Evolutionary conservation across 2,113 vertebrate genomes (phyloP).

Genomic region (Lates calcarifer): DNA sequence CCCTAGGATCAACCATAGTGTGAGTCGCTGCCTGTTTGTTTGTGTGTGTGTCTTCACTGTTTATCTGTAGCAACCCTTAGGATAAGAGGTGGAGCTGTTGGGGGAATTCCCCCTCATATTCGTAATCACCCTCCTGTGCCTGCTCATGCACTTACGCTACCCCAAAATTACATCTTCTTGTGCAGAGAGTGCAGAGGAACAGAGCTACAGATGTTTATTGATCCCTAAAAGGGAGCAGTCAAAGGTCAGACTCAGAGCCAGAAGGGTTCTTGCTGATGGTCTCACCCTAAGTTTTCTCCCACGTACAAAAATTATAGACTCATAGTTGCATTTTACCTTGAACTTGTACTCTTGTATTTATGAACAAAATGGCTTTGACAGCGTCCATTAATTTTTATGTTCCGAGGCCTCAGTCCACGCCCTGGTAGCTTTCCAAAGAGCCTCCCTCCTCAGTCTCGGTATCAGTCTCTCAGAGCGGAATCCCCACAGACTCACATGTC

Average conservation of each 20-base stretch:
- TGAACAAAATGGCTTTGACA: constrained; percentile 51
- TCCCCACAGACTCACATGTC: constrained; percentile 42
- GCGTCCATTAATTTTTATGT: constrained; percentile 54
- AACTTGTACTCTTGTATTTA: constrained; percentile 20
- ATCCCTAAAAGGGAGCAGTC: constrained; percentile 25
- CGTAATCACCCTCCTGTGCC: constrained; percentile 42
- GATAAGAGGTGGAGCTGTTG: constrained; percentile 47
- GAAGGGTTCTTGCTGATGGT: not conserved
- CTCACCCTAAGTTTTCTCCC: not conserved
- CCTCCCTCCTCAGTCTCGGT: constrained; percentile 40
- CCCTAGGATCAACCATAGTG: constrained; percentile 5
- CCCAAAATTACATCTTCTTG: constrained; percentile 22
- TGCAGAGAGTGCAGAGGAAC: not conserved
- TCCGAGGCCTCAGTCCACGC: constrained; percentile 20
- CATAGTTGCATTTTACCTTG: not conserved
- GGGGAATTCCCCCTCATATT: constrained; percentile 64
- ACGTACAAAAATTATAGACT: not conserved
- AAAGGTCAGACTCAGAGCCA: constrained; percentile 15
- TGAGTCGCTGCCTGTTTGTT: constrained; percentile 21
- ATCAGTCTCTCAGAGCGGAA: constrained; percentile 67
- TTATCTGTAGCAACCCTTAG: constrained; percentile 47
- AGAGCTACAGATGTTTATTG: constrained; percentile 14
- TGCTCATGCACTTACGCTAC: constrained; percentile 7
- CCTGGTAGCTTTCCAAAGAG: constrained; percentile 57
- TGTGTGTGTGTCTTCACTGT: constrained; percentile 60